phyloP scores from a whole-genome alignment of 2,113 vertebrate species.

The Sinocyclocheilus grahami region DNA sequence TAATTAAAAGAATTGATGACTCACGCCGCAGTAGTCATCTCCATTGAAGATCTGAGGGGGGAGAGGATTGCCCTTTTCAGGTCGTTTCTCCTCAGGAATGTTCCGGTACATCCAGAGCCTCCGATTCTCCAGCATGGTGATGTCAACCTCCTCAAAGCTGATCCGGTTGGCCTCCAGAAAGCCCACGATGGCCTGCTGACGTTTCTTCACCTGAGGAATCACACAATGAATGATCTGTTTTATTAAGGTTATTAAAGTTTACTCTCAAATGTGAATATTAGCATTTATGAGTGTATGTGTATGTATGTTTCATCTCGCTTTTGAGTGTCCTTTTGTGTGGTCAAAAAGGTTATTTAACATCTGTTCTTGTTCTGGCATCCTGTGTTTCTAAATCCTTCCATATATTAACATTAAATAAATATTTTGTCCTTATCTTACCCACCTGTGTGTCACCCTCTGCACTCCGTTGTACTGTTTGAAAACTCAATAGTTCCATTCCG shows the following conservation, averaged over 20 bases:
- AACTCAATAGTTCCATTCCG: not conserved
- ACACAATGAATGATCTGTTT: not conserved
- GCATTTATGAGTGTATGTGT: not conserved
- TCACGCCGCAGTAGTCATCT: slow-evolving; percentile 90
- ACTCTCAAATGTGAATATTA: not conserved
- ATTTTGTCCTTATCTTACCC: not conserved
- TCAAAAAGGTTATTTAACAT: not conserved
- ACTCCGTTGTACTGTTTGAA: not conserved
- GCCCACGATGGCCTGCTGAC: slow-evolving; percentile 89
- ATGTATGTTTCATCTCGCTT: not conserved
- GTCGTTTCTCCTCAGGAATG: slow-evolving; percentile 85
- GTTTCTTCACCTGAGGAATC: slow-evolving; percentile 88
- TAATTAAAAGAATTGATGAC: slow-evolving; percentile 39
- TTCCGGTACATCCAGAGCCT: slow-evolving; percentile 96
- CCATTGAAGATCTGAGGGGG: slow-evolving; percentile 96
- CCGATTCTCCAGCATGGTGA: slow-evolving; percentile 94
- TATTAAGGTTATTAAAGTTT: not conserved
- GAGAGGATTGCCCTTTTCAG: slow-evolving; percentile 87
- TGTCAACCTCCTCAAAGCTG: slow-evolving; percentile 92
- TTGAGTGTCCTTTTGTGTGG: not conserved
- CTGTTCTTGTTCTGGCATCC: not conserved
- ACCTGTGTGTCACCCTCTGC: not conserved
- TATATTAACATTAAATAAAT: not conserved
- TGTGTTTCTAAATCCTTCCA: not conserved
- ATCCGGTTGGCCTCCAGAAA: slow-evolving; percentile 96